These are phyloP conservation scores for Alviniconcha strummeri DNA, from an alignment of 2,888 invertebrate species.

Conservation along the genomic window DNA sequence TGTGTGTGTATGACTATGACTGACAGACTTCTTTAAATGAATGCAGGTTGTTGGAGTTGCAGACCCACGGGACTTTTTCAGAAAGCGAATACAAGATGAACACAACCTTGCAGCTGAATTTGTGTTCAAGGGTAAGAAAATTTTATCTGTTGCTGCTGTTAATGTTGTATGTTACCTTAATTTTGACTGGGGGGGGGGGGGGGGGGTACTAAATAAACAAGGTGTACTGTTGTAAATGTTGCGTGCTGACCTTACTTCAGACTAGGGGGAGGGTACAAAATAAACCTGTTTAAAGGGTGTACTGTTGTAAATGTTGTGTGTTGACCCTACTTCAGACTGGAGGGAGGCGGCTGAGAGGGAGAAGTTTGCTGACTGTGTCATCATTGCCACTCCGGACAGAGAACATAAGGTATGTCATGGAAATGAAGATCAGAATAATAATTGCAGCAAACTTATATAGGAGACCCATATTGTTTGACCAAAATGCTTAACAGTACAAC, in stretches of 20 bases:
- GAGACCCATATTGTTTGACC: too few relatives aligned
- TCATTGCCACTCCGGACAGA: slow-evolving; percentile 71
- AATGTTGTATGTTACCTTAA: neutral
- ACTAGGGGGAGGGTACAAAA: too few relatives aligned
- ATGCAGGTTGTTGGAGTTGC: slow-evolving; percentile 65
- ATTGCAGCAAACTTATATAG: too few relatives aligned
- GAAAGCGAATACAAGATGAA: slow-evolving; percentile 47
- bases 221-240: too few relatives aligned
- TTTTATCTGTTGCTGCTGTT: neutral
- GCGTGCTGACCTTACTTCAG: too few relatives aligned
- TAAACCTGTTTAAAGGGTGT: too few relatives aligned
- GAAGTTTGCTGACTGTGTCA: slow-evolving; percentile 72
- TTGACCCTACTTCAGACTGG: too few relatives aligned
- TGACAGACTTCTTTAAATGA: neutral
- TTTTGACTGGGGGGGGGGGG: too few relatives aligned
- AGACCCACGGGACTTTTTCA: slow-evolving; percentile 61
- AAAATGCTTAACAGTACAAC: neutral
- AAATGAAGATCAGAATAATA: too few relatives aligned
- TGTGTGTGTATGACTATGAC: too few relatives aligned
- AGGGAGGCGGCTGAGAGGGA: slow-evolving; percentile 45
- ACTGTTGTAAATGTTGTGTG: too few relatives aligned
- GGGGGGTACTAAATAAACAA: too few relatives aligned
- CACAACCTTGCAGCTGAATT: slow-evolving; percentile 51
- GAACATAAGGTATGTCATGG: slow-evolving; percentile 62
- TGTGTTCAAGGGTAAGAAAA: slow-evolving; percentile 53